phyloP scores from a whole-genome alignment of 2,888 invertebrate genomes.

The Taenaris catops region DNA sequence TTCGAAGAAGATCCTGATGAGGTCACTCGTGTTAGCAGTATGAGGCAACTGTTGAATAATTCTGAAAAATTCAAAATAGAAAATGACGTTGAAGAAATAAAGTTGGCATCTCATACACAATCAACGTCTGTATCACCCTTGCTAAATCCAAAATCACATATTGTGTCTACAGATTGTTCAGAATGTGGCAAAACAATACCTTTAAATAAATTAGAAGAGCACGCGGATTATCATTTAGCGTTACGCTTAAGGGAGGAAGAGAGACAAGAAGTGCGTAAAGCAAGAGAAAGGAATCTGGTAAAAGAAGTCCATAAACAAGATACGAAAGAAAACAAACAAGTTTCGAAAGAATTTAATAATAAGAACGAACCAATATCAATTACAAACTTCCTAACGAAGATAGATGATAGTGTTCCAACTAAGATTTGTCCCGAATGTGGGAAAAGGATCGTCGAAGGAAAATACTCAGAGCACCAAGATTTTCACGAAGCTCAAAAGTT shows the following conservation, averaged over 20 bases:
- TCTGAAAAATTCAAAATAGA: constrained; percentile 30
- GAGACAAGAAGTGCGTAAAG: constrained; percentile 44
- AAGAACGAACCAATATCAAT: constrained; percentile 45
- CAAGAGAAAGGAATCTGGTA: constrained; percentile 24
- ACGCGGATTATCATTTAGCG: constrained; percentile 88
- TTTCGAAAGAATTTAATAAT: constrained; percentile 21
- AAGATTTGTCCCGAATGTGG: constrained; percentile 85
- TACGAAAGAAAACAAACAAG: constrained; percentile 27
- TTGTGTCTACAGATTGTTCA: constrained; percentile 66
- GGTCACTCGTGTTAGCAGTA: constrained; percentile 44
- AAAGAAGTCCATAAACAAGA: constrained; percentile 31
- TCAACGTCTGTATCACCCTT: constrained; percentile 11
- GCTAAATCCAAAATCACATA: neutral
- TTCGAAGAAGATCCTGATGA: constrained; percentile 60
- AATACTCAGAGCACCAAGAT: constrained; percentile 88
- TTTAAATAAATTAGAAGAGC: constrained; percentile 80
- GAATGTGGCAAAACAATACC: constrained; percentile 83
- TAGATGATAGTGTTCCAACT: constrained; percentile 46
- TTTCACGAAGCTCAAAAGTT: constrained; percentile 91
- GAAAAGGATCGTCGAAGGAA: constrained; percentile 78
- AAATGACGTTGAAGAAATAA: constrained; percentile 9
- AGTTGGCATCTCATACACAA: too few relatives aligned
- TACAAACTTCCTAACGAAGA: constrained; percentile 66
- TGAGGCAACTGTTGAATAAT: constrained; percentile 49
- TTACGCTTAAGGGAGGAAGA: constrained; percentile 82